Conservation (phyloP, 1,140 invertebrate species). For the Heliconius himera region DNA sequence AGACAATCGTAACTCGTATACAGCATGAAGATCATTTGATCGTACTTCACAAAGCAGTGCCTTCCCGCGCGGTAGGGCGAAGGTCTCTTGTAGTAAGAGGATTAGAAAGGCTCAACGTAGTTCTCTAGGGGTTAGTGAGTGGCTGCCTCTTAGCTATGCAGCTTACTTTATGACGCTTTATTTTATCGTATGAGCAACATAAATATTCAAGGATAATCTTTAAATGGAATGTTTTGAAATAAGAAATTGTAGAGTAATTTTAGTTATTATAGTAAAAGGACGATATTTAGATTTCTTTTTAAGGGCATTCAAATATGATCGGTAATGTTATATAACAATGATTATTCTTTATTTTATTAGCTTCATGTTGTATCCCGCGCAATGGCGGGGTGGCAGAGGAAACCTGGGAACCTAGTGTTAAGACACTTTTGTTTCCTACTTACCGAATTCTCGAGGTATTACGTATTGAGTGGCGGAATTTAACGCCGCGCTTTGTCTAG, state of each 20-base stretch:
- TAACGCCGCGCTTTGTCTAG: too few species aligned
- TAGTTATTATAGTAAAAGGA: neutral
- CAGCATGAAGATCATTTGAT: slow-evolving; percentile 20
- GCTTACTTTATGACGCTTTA: slow-evolving; percentile 31
- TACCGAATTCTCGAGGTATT: too few species aligned
- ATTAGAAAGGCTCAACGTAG: slow-evolving; percentile 36
- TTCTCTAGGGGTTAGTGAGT: slow-evolving; percentile 32
- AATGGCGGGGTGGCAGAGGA: too few species aligned
- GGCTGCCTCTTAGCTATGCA: slow-evolving; percentile 31
- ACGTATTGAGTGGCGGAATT: too few species aligned
- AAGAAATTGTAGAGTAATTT: neutral
- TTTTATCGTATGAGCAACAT: slow-evolving; percentile 21
- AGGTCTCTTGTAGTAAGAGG: slow-evolving; percentile 35
- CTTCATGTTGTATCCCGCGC: too few species aligned
- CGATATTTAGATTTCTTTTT: too few species aligned
- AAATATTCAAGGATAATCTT: slow-evolving; percentile 19
- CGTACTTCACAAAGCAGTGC: slow-evolving; percentile 23
- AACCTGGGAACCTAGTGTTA: too few species aligned
- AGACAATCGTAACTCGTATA: slow-evolving; percentile 9
- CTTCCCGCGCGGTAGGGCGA: slow-evolving; percentile 25
- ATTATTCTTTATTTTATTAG: too few species aligned
- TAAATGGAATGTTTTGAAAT: neutral
- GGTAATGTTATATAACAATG: too few species aligned
- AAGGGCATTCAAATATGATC: too few species aligned
- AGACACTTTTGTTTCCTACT: too few species aligned